These are phyloP conservation scores for Acromyrmex heyeri DNA, from an alignment of 1,140 invertebrate species.

Conservation along the genomic window DNA sequence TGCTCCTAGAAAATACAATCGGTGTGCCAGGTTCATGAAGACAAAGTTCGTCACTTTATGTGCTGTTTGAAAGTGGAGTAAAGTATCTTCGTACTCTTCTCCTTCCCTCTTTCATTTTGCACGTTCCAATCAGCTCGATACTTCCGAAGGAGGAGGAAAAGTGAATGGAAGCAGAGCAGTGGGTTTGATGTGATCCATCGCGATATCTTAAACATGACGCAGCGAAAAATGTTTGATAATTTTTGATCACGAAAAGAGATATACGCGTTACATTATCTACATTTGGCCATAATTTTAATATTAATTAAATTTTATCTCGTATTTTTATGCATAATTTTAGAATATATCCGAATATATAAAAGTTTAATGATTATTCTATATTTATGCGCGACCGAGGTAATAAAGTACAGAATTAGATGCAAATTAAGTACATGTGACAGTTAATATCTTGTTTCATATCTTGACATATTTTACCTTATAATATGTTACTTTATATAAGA, in stretches of 20 bases:
- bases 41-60: constrained; percentile 73
- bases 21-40: constrained; percentile 63
- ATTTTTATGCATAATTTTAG: background rate
- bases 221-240: background rate
- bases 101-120: constrained; percentile 52
- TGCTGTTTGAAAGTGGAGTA: constrained; percentile 72
- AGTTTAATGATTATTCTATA: constrained; percentile 12
- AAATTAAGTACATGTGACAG: constrained; percentile 16
- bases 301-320: background rate
- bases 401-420: constrained; percentile 48
- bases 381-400: constrained; percentile 20
- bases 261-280: background rate
- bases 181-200: background rate
- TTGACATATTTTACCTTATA: background rate
- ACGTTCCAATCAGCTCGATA: constrained; percentile 57
- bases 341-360: constrained; percentile 18
- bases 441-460: constrained; percentile 28
- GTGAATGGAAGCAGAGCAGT: background rate
- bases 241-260: constrained; percentile 7
- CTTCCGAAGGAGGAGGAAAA: constrained; percentile 17
- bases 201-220: background rate
- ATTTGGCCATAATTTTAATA: background rate
- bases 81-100: constrained; percentile 56
- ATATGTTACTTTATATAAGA: background rate
- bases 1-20: constrained; percentile 74